Conservation (phyloP, 2,888 invertebrate species). For the Macroteleia sp. region DNA sequence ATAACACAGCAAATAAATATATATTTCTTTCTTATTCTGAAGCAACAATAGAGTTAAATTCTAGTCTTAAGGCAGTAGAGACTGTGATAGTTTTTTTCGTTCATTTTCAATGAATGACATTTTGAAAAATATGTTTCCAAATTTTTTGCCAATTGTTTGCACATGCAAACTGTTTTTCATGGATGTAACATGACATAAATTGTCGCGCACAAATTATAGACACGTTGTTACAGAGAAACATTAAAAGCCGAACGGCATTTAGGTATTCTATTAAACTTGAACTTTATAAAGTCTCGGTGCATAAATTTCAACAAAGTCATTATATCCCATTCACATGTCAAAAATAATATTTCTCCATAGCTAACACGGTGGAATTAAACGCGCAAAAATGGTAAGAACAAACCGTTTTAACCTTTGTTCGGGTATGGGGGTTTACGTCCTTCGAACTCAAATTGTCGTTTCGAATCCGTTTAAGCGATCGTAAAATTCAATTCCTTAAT, state of each 20-base stretch:
- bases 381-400: slow-evolving; percentile 32
- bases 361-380: slow-evolving; percentile 15
- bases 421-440: slow-evolving; percentile 15
- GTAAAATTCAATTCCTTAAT: slow-evolving; percentile 36
- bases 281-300: slow-evolving; percentile 29
- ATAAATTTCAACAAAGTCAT: slow-evolving; percentile 42
- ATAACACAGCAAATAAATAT: no score
- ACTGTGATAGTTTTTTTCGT: no score
- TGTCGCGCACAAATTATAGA: slow-evolving; percentile 31
- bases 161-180: background rate
- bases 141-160: slow-evolving; percentile 1
- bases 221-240: slow-evolving; percentile 10
- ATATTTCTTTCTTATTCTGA: no score
- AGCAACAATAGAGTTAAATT: no score
- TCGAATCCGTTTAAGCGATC: slow-evolving; percentile 37
- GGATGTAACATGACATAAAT: slow-evolving; percentile 17
- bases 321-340: slow-evolving; percentile 40
- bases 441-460: slow-evolving; percentile 37
- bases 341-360: slow-evolving; percentile 34
- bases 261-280: slow-evolving; percentile 52
- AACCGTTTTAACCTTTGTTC: slow-evolving; percentile 26
- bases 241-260: slow-evolving; percentile 23
- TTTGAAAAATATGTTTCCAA: no score
- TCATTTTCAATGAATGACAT: no score
- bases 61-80: no score